Evolutionary conservation across 2,113 vertebrate species (phyloP).

Genomic region (Pelecanus crispus): DNA sequence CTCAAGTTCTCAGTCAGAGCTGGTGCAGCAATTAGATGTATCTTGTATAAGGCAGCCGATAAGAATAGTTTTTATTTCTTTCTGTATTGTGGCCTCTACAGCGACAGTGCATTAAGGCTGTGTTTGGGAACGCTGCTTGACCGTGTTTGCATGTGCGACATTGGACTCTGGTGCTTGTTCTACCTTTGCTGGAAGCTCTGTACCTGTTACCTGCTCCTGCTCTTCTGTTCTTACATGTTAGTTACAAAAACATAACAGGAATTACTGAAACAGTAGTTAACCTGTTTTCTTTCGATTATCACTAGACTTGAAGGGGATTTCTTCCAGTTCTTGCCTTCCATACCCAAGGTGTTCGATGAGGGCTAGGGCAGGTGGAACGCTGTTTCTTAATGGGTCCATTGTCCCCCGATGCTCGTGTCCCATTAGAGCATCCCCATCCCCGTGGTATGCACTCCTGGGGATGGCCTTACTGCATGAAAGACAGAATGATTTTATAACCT

Average conservation of each 20-base stretch:
- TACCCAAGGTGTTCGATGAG: background rate
- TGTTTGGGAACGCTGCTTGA: background rate
- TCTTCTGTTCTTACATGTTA: background rate
- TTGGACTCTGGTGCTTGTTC: background rate
- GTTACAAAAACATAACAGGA: background rate
- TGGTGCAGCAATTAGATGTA: background rate
- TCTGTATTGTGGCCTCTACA: background rate
- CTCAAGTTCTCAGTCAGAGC: background rate
- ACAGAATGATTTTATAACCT: background rate
- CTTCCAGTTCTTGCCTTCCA: background rate
- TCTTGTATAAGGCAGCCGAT: background rate
- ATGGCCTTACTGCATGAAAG: background rate
- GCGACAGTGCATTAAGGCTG: background rate
- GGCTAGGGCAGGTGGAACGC: background rate
- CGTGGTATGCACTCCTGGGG: rapidly evolving
- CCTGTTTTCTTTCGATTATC: background rate
- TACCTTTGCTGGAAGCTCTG: background rate
- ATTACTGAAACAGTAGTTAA: background rate
- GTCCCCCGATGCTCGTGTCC: background rate
- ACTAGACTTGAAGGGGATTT: background rate
- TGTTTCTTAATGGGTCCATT: background rate
- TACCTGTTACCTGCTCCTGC: background rate
- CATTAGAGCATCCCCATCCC: background rate
- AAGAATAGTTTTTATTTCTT: background rate
- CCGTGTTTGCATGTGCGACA: background rate